A percentile compares a stretch with the other conserved stretches of the same genome.
These are phyloP conservation scores for Dendrocincla tyrannina DNA, from an alignment of 2,797 vertebrate species.

Conservation along the genomic window DNA sequence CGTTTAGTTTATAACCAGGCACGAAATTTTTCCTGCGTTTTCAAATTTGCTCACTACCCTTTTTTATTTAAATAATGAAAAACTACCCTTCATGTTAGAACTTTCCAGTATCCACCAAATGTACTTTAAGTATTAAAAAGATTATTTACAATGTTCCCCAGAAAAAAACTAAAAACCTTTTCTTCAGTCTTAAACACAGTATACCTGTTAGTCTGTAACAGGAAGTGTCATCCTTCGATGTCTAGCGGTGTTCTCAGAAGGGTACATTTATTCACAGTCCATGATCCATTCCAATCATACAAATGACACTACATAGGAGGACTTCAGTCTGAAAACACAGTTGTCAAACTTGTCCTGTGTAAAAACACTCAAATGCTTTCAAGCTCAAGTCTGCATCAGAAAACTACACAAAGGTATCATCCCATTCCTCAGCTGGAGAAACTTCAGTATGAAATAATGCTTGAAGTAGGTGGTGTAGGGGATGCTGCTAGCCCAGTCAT, in stretches of 20 bases:
- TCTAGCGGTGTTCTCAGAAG: conserved; percentile 67
- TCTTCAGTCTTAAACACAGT: conserved; percentile 68
- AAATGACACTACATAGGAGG: conserved; percentile 67
- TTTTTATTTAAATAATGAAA: conserved; percentile 82
- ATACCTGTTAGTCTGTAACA: conserved; percentile 65
- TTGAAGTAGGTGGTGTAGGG: conserved; percentile 87
- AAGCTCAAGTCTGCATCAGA: conserved; percentile 75
- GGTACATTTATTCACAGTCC: conserved; percentile 72
- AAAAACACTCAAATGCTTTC: conserved; percentile 75
- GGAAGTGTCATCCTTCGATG: conserved; percentile 64
- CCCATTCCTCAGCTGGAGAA: conserved; percentile 67
- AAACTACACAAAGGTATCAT: conserved; percentile 75
- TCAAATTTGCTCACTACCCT: conserved; percentile 68
- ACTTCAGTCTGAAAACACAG: conserved; percentile 69
- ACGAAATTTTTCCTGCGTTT: conserved; percentile 70
- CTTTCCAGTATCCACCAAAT: conserved; percentile 84
- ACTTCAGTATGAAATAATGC: conserved; percentile 93
- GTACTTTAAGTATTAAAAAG: conserved; percentile 82
- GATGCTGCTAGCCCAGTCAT: conserved; percentile 85
- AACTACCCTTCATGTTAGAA: conserved; percentile 83
- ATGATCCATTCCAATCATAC: conserved; percentile 71
- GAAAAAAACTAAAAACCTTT: conserved; percentile 66
- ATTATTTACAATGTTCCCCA: conserved; percentile 82
- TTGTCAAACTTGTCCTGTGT: conserved; percentile 71
- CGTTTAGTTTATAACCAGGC: conserved; percentile 68